Evolutionary conservation across 2,797 vertebrate species (phyloP).

Genomic region (Platalea minor): DNA sequence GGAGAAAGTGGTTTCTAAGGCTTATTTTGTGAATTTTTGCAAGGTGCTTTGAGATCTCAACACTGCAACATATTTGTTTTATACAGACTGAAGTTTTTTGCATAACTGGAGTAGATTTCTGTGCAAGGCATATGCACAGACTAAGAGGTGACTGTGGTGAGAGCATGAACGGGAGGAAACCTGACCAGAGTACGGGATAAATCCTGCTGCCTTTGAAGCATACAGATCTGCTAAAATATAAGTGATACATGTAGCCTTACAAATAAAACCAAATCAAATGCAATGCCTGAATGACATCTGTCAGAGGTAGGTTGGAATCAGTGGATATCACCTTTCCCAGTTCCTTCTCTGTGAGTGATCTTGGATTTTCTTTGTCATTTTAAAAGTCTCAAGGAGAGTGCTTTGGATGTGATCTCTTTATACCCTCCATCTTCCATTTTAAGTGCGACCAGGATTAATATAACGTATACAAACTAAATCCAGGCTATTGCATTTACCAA

Average conservation of each 20-base stretch:
- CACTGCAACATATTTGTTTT: background rate
- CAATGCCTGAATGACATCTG: background rate
- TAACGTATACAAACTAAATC: slow-evolving; percentile 54
- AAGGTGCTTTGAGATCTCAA: background rate
- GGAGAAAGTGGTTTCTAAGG: background rate
- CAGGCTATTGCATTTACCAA: slow-evolving; percentile 45
- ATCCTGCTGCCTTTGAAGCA: background rate
- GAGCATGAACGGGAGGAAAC: background rate
- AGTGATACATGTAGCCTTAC: background rate
- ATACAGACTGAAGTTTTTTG: background rate
- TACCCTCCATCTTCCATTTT: background rate
- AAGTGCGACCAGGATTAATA: slow-evolving; percentile 46
- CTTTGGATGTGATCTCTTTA: slow-evolving; percentile 20
- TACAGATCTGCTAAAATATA: background rate
- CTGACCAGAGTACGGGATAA: background rate
- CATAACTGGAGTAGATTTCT: background rate
- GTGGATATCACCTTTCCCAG: background rate
- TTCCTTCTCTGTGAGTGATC: background rate
- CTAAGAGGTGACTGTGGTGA: background rate
- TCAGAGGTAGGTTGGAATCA: background rate
- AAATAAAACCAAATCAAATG: background rate
- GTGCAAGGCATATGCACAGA: background rate
- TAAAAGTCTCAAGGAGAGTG: background rate
- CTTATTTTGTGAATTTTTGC: background rate
- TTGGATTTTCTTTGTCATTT: background rate